Percentiles rank a stretch among this genome's conserved stretches.
Conservation (phyloP, 2,113 vertebrate genomes). For the Variabilichromis moorii region DNA sequence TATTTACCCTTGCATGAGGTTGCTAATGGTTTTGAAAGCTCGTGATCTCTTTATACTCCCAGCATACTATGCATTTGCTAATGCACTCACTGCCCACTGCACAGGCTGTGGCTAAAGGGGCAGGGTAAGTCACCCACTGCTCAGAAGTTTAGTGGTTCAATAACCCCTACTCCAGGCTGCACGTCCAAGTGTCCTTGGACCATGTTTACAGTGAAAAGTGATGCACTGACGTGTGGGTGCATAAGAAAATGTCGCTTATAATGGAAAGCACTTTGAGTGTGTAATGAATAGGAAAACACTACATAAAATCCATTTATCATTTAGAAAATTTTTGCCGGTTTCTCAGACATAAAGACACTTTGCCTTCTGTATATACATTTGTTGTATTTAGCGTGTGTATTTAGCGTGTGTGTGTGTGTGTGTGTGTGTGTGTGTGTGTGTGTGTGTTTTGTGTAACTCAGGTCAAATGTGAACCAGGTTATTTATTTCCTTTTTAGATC, state of each 20-base stretch:
- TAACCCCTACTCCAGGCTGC: background rate
- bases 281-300: background rate
- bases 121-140: background rate
- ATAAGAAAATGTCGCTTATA: background rate
- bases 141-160: background rate
- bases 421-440: background rate
- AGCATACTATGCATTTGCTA: background rate
- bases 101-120: background rate
- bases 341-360: background rate
- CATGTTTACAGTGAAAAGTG: background rate
- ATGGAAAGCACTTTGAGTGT: background rate
- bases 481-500: background rate
- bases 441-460: background rate
- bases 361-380: background rate
- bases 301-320: background rate
- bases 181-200: background rate
- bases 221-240: background rate
- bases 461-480: background rate
- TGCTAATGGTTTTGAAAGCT: background rate
- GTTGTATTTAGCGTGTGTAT: background rate
- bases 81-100: background rate
- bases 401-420: background rate
- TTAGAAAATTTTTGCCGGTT: background rate
- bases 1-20: background rate
- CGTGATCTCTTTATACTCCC: background rate